Base-by-base conservation (phyloP, 2,113 vertebrate species). In the Thamnophis sirtalis region DNA sequence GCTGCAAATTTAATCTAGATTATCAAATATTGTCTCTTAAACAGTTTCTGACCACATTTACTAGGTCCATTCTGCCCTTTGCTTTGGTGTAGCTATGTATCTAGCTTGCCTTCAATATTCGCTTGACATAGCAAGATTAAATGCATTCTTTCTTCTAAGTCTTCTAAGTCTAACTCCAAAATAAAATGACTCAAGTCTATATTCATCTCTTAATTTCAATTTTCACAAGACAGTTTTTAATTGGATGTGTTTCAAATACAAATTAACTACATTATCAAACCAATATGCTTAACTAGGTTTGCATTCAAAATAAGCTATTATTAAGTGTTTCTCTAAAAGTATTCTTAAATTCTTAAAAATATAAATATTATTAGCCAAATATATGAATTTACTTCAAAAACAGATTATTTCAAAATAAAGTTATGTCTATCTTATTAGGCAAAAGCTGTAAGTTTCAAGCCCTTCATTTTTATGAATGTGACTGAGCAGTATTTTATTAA, bases 231-330 rank as follows among this genome's bases (percentile, higher is more conserved):
- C 19, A 80, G 50, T 80, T 80, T 43, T 88, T 58, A 56, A 21
- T 33, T 68, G 10, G 7, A 87, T 51, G 5, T n/a, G 50, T 54
- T 51, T 68, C 60, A n/a, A 5, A 50, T 9, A 22, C 49, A 50
- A 86, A 50, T 51, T 58, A 88, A 49, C 33, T 49, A 4, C 38
- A 90, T 80, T 90, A 43, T 58, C 55, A 73, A 33, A 49, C 6
- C 28, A 2, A 91, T 86, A 19, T 93, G 63, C 87, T 87, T 85
- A 94, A 93, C 86, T 91, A 93, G 33, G 49, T 48, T 56, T 84
- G 86, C 56, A 93, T 51, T 84, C 86, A 89, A 49, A 86, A 22
- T 48, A 86, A 33, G 56, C 21, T 2, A 17, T 33, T 60, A 33
- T 22, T 51, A 33, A 86, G 10, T 50, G 3, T 58, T 85, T 48